Evolutionary conservation across 2,113 vertebrate genomes (phyloP).

Genomic region (Balaenoptera acutorostrata): DNA sequence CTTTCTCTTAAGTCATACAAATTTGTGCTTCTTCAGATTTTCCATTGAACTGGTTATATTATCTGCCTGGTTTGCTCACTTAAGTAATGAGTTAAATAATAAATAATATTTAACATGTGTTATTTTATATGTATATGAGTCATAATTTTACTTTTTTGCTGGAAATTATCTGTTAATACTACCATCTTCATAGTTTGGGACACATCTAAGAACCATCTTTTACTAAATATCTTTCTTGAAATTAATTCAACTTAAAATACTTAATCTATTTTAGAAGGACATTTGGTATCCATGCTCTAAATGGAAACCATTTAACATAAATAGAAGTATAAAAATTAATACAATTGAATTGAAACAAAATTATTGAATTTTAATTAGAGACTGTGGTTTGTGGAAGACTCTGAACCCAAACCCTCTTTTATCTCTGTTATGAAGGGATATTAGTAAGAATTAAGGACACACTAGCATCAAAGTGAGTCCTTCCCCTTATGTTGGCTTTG

Average conservation of each 20-base stretch:
- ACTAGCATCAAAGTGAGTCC: neutral
- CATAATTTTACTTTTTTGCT: neutral
- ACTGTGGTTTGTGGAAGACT: neutral
- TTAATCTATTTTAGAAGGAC: slow-evolving; percentile 8
- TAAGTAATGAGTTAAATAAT: neutral
- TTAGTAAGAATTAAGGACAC: neutral
- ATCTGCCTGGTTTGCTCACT: neutral
- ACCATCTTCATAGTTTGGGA: neutral
- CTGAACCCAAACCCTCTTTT: neutral
- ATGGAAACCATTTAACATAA: neutral
- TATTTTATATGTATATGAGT: neutral
- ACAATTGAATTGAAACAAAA: neutral
- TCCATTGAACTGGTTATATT: neutral
- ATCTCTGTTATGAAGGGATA: neutral
- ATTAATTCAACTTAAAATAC: neutral
- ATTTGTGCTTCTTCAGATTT: neutral
- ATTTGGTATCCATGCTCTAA: neutral
- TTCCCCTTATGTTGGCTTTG: neutral
- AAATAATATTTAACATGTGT: neutral
- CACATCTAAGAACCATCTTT: neutral
- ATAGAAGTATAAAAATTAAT: slow-evolving; percentile 18
- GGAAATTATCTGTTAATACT: neutral
- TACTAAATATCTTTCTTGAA: slow-evolving; percentile 19
- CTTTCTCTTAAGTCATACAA: neutral
- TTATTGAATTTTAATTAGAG: slow-evolving; percentile 19